phyloP scores from a whole-genome alignment of 2,888 invertebrate species.

The Hirtodrosophila confusa region DNA sequence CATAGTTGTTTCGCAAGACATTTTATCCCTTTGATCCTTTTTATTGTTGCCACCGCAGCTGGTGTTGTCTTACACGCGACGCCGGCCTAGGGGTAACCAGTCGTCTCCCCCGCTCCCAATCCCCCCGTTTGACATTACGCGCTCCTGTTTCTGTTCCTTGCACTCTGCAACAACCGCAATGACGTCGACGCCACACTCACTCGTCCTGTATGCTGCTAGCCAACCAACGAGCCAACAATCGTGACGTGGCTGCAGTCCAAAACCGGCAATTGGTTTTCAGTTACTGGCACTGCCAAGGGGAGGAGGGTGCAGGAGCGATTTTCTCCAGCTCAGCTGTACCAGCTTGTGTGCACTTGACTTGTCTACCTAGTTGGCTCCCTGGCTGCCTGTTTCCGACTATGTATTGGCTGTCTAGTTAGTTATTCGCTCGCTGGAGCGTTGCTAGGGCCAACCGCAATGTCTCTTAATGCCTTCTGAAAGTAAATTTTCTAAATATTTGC shows the following conservation, averaged over 20 bases:
- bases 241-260: conserved; percentile 62
- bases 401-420: conserved; percentile 13
- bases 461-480: neutral
- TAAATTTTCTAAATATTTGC: too few relatives aligned
- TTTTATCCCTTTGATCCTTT: conserved; percentile 70
- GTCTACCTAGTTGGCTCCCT: conserved; percentile 28
- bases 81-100: conserved; percentile 1
- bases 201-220: neutral
- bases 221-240: conserved; percentile 36
- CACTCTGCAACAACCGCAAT: conserved; percentile 39
- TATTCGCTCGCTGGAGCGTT: conserved; percentile 36
- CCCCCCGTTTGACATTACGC: neutral
- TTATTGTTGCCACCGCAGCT: conserved; percentile 68
- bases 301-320: too few relatives aligned
- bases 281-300: conserved; percentile 38
- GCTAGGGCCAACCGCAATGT: conserved; percentile 21
- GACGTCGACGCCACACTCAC: conserved; percentile 27
- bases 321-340: conserved; percentile 1
- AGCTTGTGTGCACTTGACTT: conserved; percentile 35
- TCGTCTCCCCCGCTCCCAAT: neutral
- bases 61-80: conserved; percentile 62
- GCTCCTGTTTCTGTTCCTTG: conserved; percentile 10
- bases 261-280: conserved; percentile 66
- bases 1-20: conserved; percentile 51
- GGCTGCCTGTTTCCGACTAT: conserved; percentile 8